These are phyloP conservation scores for Hedychridium roseum DNA, from an alignment of 2,888 invertebrate species.

Conservation along the genomic window DNA sequence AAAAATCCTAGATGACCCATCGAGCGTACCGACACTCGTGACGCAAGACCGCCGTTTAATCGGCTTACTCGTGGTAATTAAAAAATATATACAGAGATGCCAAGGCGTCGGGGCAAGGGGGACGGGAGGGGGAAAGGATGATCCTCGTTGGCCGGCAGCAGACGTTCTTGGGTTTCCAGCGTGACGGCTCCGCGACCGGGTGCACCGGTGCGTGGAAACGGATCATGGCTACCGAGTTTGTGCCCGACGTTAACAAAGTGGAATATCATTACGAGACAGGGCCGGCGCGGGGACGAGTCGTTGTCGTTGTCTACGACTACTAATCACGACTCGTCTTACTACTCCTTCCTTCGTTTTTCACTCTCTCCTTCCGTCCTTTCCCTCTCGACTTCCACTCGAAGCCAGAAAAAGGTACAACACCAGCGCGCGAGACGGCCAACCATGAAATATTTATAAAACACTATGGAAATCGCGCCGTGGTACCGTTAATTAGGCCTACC, in stretches of 20 bases:
- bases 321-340: constrained; percentile 8
- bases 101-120: not conserved
- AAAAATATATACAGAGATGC: not conserved
- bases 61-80: constrained; percentile 9
- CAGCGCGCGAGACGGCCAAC: no score
- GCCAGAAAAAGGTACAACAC: not conserved
- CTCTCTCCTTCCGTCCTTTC: not conserved
- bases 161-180: constrained; percentile 43
- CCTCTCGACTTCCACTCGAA: not conserved
- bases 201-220: constrained; percentile 61
- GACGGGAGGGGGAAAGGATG: constrained; percentile 20
- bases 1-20: constrained; percentile 45
- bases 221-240: constrained; percentile 60
- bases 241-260: constrained; percentile 48
- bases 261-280: constrained; percentile 45
- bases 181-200: constrained; percentile 32
- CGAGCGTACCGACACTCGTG: constrained; percentile 35
- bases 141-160: constrained; percentile 17
- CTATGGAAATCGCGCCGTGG: not conserved
- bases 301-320: no score
- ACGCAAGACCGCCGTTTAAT: constrained; percentile 3
- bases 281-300: constrained; percentile 10
- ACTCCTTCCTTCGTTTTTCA: not conserved
- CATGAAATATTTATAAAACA: no score
- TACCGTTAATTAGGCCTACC: not conserved